phyloP scores from a whole-genome alignment of 2,797 vertebrate species.

The Pelodytes ibericus region DNA sequence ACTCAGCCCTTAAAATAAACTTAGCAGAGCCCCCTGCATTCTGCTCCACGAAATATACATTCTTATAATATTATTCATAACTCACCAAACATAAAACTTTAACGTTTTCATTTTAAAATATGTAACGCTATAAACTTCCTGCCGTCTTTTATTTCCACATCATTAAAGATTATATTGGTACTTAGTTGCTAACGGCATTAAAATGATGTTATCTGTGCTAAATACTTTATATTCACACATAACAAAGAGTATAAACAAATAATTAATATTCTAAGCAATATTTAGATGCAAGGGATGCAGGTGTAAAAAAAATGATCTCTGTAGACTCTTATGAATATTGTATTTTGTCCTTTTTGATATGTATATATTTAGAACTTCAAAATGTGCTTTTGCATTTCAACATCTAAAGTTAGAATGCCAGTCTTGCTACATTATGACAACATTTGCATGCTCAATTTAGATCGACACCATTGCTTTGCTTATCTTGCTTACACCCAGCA shows the following conservation, averaged over 20 bases:
- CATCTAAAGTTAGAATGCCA: not conserved
- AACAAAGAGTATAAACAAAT: conserved; percentile 48
- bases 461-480: not conserved
- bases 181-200: conserved; percentile 49
- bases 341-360: conserved; percentile 27
- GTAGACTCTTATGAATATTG: conserved; percentile 35
- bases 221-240: conserved; percentile 46
- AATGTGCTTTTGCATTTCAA: not conserved
- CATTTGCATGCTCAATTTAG: not conserved
- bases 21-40: too few species aligned
- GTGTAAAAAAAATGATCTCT: conserved; percentile 38
- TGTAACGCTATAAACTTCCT: conserved; percentile 27
- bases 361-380: conserved; percentile 7
- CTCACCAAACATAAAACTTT: conserved; percentile 33
- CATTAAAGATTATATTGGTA: conserved; percentile 53
- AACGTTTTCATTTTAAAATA: conserved; percentile 35
- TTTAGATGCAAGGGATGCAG: conserved; percentile 15
- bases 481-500: not conserved
- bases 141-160: conserved; percentile 43
- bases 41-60: too few species aligned
- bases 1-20: too few species aligned
- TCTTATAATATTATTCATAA: too few species aligned
- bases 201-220: conserved; percentile 42
- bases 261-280: conserved; percentile 33
- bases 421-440: not conserved